Evolutionary conservation across 1,140 invertebrate species (phyloP), one percentile per base, ranked within the genome.

Genomic region (Eufriesea mexicana): DNA sequence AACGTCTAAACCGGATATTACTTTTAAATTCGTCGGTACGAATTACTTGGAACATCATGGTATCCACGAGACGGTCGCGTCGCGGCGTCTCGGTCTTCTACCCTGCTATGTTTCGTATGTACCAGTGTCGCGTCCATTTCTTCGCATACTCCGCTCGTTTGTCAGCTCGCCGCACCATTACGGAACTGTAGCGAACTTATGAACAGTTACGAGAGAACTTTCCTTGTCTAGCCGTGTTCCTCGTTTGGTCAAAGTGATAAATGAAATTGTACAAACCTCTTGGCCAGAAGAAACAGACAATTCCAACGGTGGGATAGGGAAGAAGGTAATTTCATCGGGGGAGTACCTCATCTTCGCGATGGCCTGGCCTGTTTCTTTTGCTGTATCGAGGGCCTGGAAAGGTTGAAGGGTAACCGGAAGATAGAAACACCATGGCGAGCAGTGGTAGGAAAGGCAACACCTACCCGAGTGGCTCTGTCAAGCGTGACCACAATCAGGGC

Each of bases 401-500:
- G 35, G 54, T 62, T 55, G 42, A 16, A n/a, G 20, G 14, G 28
- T 79, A 62, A 54, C 55, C 47, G 47, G 67, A 62, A 73, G 68
- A 49, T 47, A 70, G 51, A 9, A 47, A 47, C 76, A 57, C 6
- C 51, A 25, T 42, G 23, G 55, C 20, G 4, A 55, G 55, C 75
- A 45, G 57, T 23, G 18, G 67, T 45, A 62, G 12, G 55, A 42
- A 25, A 35, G 51, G 28, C 67, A 49, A 80, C 72, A 66, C 79
- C 61, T 64, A 70, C 28, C 74, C 12, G 54, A 25, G 62, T 45
- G 16, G 45, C 9, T 16, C 51, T 75, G 80, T 79, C 57, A 66
- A 83, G 75, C 62, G 83, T 81, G 28, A 62, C 57, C 82, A 87
- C 68, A 80, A 78, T 87, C 77, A 79, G 76, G 20, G 35, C 35